These are phyloP conservation scores for Cordilura impudica DNA, from an alignment of 2,888 invertebrate genomes.

Conservation along the genomic window DNA sequence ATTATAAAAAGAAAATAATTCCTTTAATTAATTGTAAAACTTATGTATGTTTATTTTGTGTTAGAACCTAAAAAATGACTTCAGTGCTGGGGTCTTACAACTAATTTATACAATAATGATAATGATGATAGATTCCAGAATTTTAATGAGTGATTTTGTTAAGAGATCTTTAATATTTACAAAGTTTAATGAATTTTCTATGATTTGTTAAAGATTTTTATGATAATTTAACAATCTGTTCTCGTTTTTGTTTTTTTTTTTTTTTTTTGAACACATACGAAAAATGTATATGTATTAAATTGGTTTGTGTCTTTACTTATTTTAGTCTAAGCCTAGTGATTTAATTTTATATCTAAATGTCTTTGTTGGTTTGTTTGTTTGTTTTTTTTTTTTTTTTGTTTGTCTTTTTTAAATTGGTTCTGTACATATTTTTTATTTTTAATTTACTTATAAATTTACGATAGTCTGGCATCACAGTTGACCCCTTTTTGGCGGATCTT, in stretches of 20 bases:
- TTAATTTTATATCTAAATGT: slow-evolving; percentile 33
- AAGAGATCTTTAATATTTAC: slow-evolving; percentile 20
- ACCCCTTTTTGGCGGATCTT: slow-evolving; percentile 52
- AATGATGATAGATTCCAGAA: background rate
- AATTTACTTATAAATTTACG: slow-evolving; percentile 27
- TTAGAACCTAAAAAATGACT: slow-evolving; percentile 35
- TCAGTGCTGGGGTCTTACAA: slow-evolving; percentile 47
- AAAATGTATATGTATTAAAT: slow-evolving; percentile 47
- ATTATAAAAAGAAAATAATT: slow-evolving; percentile 13
- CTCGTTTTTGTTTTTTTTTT: too few species aligned
- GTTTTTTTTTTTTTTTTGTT: background rate
- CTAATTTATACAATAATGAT: slow-evolving; percentile 34
- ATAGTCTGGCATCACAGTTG: slow-evolving; percentile 73
- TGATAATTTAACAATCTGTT: too few species aligned
- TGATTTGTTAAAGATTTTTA: background rate
- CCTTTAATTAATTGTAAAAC: background rate
- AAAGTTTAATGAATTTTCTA: background rate
- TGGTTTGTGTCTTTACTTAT: background rate
- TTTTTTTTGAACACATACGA: slow-evolving; percentile 33
- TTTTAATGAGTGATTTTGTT: background rate
- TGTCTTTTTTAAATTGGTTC: slow-evolving; percentile 45
- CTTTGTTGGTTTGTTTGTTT: slow-evolving; percentile 61
- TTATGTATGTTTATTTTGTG: slow-evolving; percentile 11
- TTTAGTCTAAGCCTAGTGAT: background rate
- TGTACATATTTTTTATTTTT: slow-evolving; percentile 34